Evolutionary conservation across 2,888 invertebrate species (phyloP), one percentile per base, ranked within the genome.

Genomic region (Acleris emargana): DNA sequence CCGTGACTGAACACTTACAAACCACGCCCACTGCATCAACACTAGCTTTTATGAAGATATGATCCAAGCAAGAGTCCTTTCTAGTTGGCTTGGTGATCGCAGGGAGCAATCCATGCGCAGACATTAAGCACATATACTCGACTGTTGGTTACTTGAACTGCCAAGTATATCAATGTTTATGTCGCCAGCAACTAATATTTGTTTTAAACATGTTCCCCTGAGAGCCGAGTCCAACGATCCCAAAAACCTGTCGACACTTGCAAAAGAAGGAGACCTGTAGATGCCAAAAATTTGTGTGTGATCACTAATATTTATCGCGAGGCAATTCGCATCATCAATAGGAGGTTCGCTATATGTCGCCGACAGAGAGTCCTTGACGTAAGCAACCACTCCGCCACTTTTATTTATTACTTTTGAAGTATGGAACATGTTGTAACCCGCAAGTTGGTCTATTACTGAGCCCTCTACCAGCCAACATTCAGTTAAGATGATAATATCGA

Each of bases 401-500:
- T 52, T 52, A 16, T 52, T 52, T 16, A 52, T 28, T 13, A 52
- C 6, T 28, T 52, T 52, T n/a, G 25, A 16, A 2, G 52, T 28
- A n/a, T 52, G 52, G 28, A 52, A 52, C 32, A 17, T 25, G 9
- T 51, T 9, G 22, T 51, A 51, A 13, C 51, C 51, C 20, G 51
- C 20, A 22, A 51, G 51, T 11, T 38, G 53, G n/a, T 53, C 53
- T 53, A 32, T 53, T 32, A 28, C 28, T 17, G 53, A 32, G 1
- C 32, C 53, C 28, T 53, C 32, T 2, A 13, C 13, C n/a, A 53
- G n/a, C 32, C 53, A 53, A 53, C 53, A 53, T 53, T 53, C 32
- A 5, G 53, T 53, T 1, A 53, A 28, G 7, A 53, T 53, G n/a
- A 53, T 32, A 32, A 53, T 17, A 32, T 53, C 53, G n/a, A 28